Conservation (phyloP, 35 echinoderm and acorn worm genomes). For the Patiria miniata region DNA sequence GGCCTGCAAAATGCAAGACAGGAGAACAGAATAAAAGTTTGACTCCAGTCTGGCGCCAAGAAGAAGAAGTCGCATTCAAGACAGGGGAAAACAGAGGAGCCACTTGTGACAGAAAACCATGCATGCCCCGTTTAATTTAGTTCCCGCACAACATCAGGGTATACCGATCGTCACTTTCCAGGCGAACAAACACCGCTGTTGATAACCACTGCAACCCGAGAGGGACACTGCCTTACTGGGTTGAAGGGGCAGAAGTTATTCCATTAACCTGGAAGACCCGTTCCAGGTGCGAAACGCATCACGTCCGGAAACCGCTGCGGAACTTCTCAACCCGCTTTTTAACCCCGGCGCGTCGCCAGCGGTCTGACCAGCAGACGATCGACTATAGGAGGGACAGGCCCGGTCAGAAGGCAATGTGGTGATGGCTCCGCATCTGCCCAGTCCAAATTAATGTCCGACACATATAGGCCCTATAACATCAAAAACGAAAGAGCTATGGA, state of each 20-base stretch:
- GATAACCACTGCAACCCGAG: neutral
- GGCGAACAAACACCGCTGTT: constrained; percentile 7
- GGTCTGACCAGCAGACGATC: constrained; percentile 6
- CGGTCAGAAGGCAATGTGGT: neutral
- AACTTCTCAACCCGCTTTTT: neutral
- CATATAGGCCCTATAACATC: no score
- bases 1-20: no score
- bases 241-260: no score
- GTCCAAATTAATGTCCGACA: neutral
- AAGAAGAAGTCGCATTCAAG: no score
- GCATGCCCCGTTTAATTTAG: no score
- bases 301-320: neutral
- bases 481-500: no score
- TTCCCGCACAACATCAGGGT: no score
- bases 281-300: constrained; percentile 15
- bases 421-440: neutral
- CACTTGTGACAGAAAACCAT: no score
- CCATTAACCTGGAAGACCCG: neutral
- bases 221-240: no score
- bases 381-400: neutral
- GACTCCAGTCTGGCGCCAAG: no score
- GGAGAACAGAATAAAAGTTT: no score
- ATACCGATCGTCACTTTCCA: neutral
- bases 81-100: no score
- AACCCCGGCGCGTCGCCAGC: neutral